Evolutionary conservation across 2,797 vertebrate genomes (phyloP).

Genomic region (Chrosomus eos): DNA sequence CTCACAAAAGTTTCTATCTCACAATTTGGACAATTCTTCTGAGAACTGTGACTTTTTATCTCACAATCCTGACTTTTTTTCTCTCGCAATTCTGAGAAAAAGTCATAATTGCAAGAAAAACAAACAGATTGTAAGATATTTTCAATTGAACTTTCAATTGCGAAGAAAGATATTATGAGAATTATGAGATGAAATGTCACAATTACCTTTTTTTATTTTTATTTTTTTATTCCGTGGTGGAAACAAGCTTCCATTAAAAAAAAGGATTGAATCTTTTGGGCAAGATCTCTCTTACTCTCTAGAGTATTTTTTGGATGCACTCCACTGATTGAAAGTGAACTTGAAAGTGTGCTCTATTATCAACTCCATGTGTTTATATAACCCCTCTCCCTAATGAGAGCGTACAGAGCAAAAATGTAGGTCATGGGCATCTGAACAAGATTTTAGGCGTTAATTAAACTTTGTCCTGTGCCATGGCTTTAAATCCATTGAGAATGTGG

Average conservation of each 20-base stretch:
- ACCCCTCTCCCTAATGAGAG: conserved; percentile 39
- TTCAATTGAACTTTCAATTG: neutral
- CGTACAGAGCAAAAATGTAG: conserved; percentile 10
- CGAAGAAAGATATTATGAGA: neutral
- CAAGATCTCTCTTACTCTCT: neutral
- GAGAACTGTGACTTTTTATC: no score
- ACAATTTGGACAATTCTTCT: no score
- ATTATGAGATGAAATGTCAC: neutral
- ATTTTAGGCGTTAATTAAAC: conserved; percentile 29
- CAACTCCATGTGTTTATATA: conserved; percentile 38
- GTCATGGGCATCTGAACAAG: neutral
- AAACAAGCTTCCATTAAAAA: neutral
- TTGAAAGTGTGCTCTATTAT: conserved; percentile 37
- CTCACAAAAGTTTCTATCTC: no score
- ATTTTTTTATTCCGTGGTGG: fast-evolving
- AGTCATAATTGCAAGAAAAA: neutral
- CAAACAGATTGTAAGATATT: neutral
- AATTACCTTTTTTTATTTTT: neutral
- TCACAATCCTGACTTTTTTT: no score
- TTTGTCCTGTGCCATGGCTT: neutral
- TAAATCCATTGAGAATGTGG: neutral
- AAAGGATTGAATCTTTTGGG: neutral
- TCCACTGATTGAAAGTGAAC: conserved; percentile 9
- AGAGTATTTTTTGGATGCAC: conserved; percentile 21
- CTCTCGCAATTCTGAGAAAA: neutral